These are phyloP conservation scores for Alouatta palliata DNA, from an alignment of 2,113 vertebrate genomes.

Conservation along the genomic window DNA sequence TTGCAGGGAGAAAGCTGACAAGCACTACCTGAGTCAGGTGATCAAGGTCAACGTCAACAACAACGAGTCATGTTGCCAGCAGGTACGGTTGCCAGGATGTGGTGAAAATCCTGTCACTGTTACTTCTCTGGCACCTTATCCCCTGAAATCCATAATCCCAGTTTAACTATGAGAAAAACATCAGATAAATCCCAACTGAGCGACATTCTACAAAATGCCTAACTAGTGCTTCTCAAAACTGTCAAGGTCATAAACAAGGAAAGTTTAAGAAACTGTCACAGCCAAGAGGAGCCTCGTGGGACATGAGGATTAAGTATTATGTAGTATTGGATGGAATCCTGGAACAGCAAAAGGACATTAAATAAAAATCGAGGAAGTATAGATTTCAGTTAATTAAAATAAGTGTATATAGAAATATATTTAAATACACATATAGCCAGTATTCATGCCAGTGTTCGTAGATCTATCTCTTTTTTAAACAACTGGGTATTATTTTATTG, in stretches of 20 bases:
- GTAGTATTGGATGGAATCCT: not conserved
- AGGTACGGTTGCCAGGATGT: not conserved
- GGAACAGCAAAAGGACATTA: not conserved
- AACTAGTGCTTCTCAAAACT: not conserved
- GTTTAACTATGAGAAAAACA: not conserved
- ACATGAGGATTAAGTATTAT: not conserved
- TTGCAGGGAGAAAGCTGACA: not conserved
- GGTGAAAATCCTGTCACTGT: not conserved
- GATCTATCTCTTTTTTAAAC: not conserved
- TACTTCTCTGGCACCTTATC: not conserved
- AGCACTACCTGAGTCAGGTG: not conserved
- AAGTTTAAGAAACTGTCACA: not conserved
- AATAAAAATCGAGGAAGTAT: not conserved
- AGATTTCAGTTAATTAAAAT: not conserved
- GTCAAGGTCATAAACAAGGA: not conserved
- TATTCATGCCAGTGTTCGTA: not conserved
- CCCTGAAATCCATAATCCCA: not conserved
- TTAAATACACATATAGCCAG: not conserved
- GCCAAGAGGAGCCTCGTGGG: not conserved
- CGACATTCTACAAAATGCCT: not conserved
- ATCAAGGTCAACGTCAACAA: not conserved
- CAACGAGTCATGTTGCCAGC: not conserved
- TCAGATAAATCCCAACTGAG: not conserved
- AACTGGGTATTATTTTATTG: not conserved
- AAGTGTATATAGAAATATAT: not conserved